These are phyloP conservation scores for Drosophila yooni DNA, from an alignment of 2,888 invertebrate species.

Conservation along the genomic window DNA sequence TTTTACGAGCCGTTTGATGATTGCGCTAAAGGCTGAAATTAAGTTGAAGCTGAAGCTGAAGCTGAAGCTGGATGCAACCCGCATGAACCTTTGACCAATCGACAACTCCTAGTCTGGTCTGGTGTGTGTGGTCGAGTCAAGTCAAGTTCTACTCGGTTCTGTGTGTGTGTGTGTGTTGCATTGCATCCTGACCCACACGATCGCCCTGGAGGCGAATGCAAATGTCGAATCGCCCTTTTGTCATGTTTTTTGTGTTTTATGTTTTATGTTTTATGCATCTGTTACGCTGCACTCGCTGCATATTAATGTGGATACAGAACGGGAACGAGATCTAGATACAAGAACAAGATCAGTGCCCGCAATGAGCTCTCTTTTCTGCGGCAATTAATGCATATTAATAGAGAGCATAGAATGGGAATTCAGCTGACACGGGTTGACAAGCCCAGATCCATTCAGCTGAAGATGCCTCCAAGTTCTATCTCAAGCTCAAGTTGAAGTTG, in stretches of 20 bases:
- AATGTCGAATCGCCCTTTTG: constrained; percentile 41
- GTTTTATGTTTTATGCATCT: constrained; percentile 48
- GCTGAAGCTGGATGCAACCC: constrained; percentile 25
- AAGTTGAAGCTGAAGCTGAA: not conserved
- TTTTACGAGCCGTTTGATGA: constrained; percentile 60
- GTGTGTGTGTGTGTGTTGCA: not conserved
- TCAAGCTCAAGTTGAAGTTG: not conserved
- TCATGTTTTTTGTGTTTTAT: constrained; percentile 37
- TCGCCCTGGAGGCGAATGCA: constrained; percentile 32
- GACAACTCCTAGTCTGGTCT: not conserved
- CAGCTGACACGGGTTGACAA: constrained; percentile 56
- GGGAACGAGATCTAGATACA: constrained; percentile 9
- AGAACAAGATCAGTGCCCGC: constrained; percentile 6
- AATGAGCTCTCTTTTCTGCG: constrained; percentile 6
- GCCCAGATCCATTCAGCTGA: not conserved
- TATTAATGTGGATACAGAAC: constrained; percentile 35
- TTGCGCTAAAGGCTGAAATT: constrained; percentile 44
- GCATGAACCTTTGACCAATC: constrained; percentile 48
- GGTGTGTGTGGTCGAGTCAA: constrained; percentile 48
- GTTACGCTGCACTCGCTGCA: constrained; percentile 36
- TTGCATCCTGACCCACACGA: constrained; percentile 35
- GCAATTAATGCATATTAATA: constrained; percentile 48
- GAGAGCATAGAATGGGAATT: constrained; percentile 11
- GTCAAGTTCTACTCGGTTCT: not conserved
- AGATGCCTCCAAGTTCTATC: constrained; percentile 6